Evolutionary conservation across 2,888 invertebrate genomes (phyloP).

Genomic region (Pristionchus mayeri): DNA sequence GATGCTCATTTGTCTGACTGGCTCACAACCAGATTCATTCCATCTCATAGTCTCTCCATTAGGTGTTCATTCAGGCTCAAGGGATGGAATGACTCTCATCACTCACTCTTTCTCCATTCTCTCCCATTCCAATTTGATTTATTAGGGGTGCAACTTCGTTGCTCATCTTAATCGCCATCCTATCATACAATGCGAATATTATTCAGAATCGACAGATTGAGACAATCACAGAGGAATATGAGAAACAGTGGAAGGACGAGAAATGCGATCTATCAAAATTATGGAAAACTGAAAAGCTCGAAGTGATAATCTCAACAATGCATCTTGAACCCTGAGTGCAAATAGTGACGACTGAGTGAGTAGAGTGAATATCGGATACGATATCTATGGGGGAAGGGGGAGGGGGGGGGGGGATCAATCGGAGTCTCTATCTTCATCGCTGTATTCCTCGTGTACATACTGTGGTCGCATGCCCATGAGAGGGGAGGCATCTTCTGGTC

Average conservation of each 20-base stretch:
- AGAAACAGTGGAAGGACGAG: background rate
- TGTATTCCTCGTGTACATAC: slow-evolving; percentile 65
- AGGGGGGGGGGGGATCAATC: slow-evolving; percentile 50
- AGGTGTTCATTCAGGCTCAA: slow-evolving; percentile 37
- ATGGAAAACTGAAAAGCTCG: slow-evolving; percentile 33
- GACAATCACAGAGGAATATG: slow-evolving; percentile 22
- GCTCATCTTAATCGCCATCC: background rate
- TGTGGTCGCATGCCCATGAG: slow-evolving; percentile 64
- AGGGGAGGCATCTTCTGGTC: slow-evolving; percentile 63
- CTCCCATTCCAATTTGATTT: slow-evolving; percentile 22
- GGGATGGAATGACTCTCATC: background rate
- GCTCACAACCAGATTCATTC: slow-evolving; percentile 21
- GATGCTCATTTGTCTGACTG: slow-evolving; percentile 13
- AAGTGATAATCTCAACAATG: slow-evolving; percentile 46
- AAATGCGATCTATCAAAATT: background rate
- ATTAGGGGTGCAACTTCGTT: slow-evolving; percentile 35
- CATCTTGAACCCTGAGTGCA: slow-evolving; percentile 40
- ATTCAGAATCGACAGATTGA: slow-evolving; percentile 29
- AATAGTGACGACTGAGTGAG: slow-evolving; percentile 24
- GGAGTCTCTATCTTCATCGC: slow-evolving; percentile 65
- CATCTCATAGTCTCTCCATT: slow-evolving; percentile 39
- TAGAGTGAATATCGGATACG: background rate
- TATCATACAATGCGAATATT: slow-evolving; percentile 32
- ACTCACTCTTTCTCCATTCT: slow-evolving; percentile 13
- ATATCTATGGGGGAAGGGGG: background rate